Evolutionary conservation across 2,797 vertebrate genomes (phyloP), one percentile per base, ranked within the genome.

Genomic region (Helicolenus hilgendorfi): DNA sequence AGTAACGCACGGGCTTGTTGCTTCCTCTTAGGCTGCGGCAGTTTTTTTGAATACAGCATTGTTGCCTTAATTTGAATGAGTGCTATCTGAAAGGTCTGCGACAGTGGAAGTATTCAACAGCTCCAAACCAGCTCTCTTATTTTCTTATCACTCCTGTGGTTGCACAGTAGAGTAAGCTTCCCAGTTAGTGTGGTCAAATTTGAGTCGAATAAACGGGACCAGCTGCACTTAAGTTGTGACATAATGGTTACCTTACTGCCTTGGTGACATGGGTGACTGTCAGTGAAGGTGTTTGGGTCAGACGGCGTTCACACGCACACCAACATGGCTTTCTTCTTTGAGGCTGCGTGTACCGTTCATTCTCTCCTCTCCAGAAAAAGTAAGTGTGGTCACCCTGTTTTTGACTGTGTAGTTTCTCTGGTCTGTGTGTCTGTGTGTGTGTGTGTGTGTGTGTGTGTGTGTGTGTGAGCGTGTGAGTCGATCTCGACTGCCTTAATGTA

Each of bases 271-370:
- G 63, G 45, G 62, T 8, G 26, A 24, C 18, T 7, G 20, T 70
- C 73, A 45, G 69, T 84, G 84, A 92, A 69, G 64, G 84, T 63
- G 81, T 76, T 89, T 82, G 24, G 63, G 29, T 70, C 15, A 38
- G 35, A 76, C 71, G 15, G 13, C 68, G 86, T 35, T 13, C 18
- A 11, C 20, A 64, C 58, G 31, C 45, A 53, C 7, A 1, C 7
- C 38, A 3, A 13, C 65, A 97, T 97, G 97, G 89, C 92, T 87
- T 96, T 97, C 74, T 97, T 97, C 85, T 97, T 96, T 53, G 94
- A 97, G 80, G 90, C 74, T 0, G 83, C 0, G 3, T 97, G 94
- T 68, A 3, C 84, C 68, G 58, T 97, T 14, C 95, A 93, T 18
- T 95, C 96, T 26, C 75, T 97, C 18, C 2, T 96, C 78, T 89